Evolutionary conservation across 2,113 vertebrate genomes (phyloP), one percentile per base, ranked within the genome.

Genomic region (Nyctibius bracteatus): DNA sequence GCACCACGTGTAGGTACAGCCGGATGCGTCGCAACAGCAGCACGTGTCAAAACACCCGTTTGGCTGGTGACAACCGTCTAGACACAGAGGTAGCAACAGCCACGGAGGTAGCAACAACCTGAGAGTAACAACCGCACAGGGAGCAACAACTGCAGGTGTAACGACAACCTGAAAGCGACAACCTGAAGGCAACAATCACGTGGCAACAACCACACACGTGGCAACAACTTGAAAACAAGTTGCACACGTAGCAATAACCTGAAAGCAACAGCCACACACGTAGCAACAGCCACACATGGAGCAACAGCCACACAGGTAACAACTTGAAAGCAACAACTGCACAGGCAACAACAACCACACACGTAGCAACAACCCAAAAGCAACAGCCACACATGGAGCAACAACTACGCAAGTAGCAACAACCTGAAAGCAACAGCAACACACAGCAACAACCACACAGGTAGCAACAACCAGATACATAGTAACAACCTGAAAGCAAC

Each of bases 21-120:
- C 5, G 6, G 59, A 14, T 3, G 13, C 4, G 10, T 22, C 2
- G 8, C 23, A 9, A 51, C 6, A 5, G 6, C 8, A 2, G 35
- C 6, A 4, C 10, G 55, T 4, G 14, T 23, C 19, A 8, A 37
- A 70, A 37, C 25, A 41, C 35, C 58, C 3, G 5, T 10, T 4
- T 1, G 13, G 16, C 58, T 6, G 2, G 46, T 16, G 7, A 27
- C 30, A 33, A 25, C 75, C 2, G 4, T 9, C 58, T 33, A 4
- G 46, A 3, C 6, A 43, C 41, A n/a, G n/a, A n/a, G n/a, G n/a
- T n/a, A n/a, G n/a, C n/a, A 46, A 31, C 74, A 39, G 35, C 33
- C 33, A 3, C 57, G 15, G 22, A 20, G 30, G 52, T 20, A 15
- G 30, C 12, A 22, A 41, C 37, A 23, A 12, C 5, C 18, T 8